Evolutionary conservation across 2,888 invertebrate genomes (phyloP).

Genomic region (Caenorhabditis sp.): DNA sequence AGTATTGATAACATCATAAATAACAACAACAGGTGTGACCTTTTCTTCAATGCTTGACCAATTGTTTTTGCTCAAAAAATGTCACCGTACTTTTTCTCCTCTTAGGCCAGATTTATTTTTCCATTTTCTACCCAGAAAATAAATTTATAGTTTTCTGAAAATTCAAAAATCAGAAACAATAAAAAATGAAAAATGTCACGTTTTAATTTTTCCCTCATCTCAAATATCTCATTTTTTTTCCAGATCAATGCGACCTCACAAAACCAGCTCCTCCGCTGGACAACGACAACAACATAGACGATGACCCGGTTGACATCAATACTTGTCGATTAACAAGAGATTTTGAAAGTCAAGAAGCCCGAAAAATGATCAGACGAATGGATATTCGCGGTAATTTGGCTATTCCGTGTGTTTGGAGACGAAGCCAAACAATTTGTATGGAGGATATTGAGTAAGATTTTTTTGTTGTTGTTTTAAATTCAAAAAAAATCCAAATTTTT

Average conservation of each 20-base stretch:
- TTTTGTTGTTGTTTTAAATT: neutral
- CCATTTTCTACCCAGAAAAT: too few species aligned
- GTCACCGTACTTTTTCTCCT: too few species aligned
- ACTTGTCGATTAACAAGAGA: constrained; percentile 24
- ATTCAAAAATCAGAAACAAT: too few species aligned
- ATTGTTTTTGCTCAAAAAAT: too few species aligned
- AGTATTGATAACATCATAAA: too few species aligned
- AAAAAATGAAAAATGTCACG: neutral
- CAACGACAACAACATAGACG: neutral
- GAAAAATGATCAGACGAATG: neutral
- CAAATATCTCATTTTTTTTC: constrained; percentile 1
- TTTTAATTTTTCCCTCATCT: too few species aligned
- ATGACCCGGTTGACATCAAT: constrained; percentile 16
- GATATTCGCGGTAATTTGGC: neutral
- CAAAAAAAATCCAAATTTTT: neutral
- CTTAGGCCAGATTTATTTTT: too few species aligned
- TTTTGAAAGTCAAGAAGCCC: neutral
- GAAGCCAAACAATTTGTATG: constrained; percentile 10
- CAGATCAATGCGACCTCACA: constrained; percentile 16
- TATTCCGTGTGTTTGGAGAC: constrained; percentile 17
- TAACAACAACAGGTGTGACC: too few species aligned
- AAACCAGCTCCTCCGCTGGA: constrained; percentile 10
- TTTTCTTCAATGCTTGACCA: too few species aligned
- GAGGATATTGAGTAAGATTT: constrained; percentile 20
- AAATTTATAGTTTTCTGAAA: too few species aligned